A percentile compares a stretch with the other conserved stretches of the same genome.
phyloP scores from a whole-genome alignment of 2,113 vertebrate genomes.

The Numida meleagris region DNA sequence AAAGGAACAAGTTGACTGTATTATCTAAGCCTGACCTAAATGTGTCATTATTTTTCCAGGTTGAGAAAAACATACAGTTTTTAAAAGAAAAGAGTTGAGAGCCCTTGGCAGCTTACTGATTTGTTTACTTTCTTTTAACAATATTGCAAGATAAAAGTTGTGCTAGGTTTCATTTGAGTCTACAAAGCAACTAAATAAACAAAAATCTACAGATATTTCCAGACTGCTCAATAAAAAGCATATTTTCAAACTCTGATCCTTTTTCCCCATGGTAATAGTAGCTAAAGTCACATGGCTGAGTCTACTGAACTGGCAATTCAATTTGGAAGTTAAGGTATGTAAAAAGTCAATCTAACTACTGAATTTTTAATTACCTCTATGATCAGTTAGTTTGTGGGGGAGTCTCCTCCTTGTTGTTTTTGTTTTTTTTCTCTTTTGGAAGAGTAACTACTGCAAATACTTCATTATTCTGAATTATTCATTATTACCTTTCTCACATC shows the following conservation, averaged over 20 bases:
- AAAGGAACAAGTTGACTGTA: slow-evolving; percentile 26
- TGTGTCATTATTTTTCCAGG: slow-evolving; percentile 18
- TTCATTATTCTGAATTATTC: neutral
- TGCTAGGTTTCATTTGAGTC: neutral
- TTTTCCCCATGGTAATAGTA: neutral
- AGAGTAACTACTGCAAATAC: neutral
- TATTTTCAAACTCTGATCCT: neutral
- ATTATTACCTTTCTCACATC: slow-evolving; percentile 99
- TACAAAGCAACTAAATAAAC: slow-evolving; percentile 21
- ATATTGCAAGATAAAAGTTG: neutral
- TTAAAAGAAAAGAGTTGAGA: neutral
- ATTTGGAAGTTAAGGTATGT: neutral
- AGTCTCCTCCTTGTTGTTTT: neutral
- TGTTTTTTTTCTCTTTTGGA: neutral
- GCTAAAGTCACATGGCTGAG: neutral
- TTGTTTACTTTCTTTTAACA: slow-evolving; percentile 44
- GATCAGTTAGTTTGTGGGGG: neutral
- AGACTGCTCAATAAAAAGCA: neutral
- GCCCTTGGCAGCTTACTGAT: slow-evolving; percentile 21
- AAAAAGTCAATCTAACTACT: neutral
- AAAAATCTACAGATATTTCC: neutral
- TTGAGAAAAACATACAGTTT: neutral
- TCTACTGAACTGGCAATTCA: neutral
- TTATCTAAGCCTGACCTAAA: slow-evolving; percentile 44
- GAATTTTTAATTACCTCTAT: neutral